Conservation (phyloP, 2,113 vertebrate species). For the Istiophorus platypterus region DNA sequence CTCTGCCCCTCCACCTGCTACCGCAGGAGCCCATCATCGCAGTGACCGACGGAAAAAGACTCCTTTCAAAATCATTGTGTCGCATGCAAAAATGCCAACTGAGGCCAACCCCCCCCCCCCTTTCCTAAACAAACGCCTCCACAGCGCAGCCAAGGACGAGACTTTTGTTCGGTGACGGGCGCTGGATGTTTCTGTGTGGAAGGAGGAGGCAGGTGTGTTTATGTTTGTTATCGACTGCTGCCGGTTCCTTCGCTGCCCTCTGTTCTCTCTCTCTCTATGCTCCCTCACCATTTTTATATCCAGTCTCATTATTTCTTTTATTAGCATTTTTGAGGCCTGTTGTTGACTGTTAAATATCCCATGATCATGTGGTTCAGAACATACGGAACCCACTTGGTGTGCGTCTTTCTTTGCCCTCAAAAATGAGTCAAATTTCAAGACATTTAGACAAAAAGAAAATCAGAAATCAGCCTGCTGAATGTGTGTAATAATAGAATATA, state of each 20-base stretch:
- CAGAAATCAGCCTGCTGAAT: too few species aligned
- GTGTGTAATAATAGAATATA: too few species aligned
- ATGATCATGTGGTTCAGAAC: not conserved
- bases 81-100: not conserved
- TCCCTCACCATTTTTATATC: not conserved
- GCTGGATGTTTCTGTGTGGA: conserved; percentile 38
- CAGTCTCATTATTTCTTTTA: not conserved
- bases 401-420: not conserved
- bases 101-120: not conserved
- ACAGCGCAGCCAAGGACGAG: conserved; percentile 46
- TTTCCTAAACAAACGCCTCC: conserved; percentile 61
- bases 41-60: not conserved
- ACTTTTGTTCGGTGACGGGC: conserved; percentile 45
- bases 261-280: conserved; percentile 1
- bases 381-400: not conserved
- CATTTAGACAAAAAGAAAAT: too few species aligned
- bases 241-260: conserved; percentile 4
- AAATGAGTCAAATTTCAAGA: too few species aligned
- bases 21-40: not conserved
- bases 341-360: not conserved
- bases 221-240: conserved; percentile 20
- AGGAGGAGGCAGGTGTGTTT: conserved; percentile 40
- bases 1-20: conserved; percentile 23
- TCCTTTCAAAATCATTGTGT: conserved; percentile 1
- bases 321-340: not conserved